Percentiles rank a stretch among this genome's conserved stretches.
Evolutionary conservation across 2,113 vertebrate species (phyloP).

Genomic region (Chauna torquata): DNA sequence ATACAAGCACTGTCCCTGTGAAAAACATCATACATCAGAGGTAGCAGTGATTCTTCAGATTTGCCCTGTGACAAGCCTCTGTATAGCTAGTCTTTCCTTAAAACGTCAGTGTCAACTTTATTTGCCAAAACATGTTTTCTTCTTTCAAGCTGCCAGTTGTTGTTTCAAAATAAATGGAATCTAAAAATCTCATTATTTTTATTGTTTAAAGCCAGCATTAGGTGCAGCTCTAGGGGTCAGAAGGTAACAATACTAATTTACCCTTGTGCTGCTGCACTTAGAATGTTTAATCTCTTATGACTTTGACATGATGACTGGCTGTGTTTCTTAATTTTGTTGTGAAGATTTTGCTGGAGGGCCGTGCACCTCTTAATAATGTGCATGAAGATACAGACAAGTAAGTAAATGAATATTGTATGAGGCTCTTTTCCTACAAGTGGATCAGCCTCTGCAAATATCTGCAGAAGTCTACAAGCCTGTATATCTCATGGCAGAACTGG

Average conservation of each 20-base stretch:
- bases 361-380: conserved; percentile 34
- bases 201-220: conserved; percentile 65
- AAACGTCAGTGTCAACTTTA: conserved; percentile 71
- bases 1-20: background rate
- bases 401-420: conserved; percentile 32
- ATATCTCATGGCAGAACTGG: background rate
- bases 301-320: conserved; percentile 59
- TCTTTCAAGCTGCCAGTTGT: conserved; percentile 61
- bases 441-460: background rate
- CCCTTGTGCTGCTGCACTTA: conserved; percentile 38
- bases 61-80: conserved; percentile 48
- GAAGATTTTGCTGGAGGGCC: conserved; percentile 40
- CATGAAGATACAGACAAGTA: conserved; percentile 16
- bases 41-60: conserved; percentile 23
- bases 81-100: conserved; percentile 47
- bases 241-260: conserved; percentile 66
- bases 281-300: conserved; percentile 68
- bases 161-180: conserved; percentile 66
- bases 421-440: background rate
- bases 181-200: conserved; percentile 74
- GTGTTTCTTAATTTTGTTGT: conserved; percentile 54
- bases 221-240: conserved; percentile 47
- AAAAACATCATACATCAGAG: conserved; percentile 32
- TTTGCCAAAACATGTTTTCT: conserved; percentile 65
- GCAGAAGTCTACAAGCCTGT: background rate